These are phyloP conservation scores for Noctua fimbriata DNA, from an alignment of 2,888 invertebrate species.

Conservation along the genomic window DNA sequence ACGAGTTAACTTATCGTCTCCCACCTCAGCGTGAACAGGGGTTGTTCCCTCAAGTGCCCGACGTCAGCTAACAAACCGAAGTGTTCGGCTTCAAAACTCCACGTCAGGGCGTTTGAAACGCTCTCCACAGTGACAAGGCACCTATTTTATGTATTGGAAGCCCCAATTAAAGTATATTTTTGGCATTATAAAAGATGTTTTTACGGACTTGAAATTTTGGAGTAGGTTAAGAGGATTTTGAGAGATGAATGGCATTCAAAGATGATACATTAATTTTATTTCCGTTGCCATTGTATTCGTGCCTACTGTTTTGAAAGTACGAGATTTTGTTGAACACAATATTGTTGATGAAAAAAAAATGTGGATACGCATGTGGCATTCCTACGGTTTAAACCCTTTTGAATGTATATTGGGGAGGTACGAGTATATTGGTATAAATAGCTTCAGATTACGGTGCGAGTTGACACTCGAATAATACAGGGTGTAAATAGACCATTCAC, in stretches of 20 bases:
- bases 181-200: constrained; percentile 27
- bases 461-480: not conserved
- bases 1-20: constrained; percentile 56
- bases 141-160: constrained; percentile 79
- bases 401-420: not conserved
- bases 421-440: not conserved
- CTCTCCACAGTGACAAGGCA: constrained; percentile 74
- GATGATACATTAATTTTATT: constrained; percentile 1
- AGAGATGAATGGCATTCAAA: not conserved
- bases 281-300: not conserved
- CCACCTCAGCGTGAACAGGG: constrained; percentile 58
- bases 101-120: constrained; percentile 77
- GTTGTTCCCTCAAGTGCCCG: constrained; percentile 63
- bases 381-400: not conserved
- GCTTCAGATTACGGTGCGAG: not conserved
- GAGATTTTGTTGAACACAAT: not conserved
- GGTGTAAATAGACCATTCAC: too few species aligned
- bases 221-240: not conserved
- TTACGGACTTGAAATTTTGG: constrained; percentile 17
- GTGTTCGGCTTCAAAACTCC: constrained; percentile 77
- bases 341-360: not conserved
- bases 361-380: not conserved
- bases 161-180: constrained; percentile 60
- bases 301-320: not conserved
- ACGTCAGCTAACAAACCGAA: constrained; percentile 79